These are phyloP conservation scores for Polyodon spathula DNA, from an alignment of 2,113 vertebrate genomes.

Conservation along the genomic window DNA sequence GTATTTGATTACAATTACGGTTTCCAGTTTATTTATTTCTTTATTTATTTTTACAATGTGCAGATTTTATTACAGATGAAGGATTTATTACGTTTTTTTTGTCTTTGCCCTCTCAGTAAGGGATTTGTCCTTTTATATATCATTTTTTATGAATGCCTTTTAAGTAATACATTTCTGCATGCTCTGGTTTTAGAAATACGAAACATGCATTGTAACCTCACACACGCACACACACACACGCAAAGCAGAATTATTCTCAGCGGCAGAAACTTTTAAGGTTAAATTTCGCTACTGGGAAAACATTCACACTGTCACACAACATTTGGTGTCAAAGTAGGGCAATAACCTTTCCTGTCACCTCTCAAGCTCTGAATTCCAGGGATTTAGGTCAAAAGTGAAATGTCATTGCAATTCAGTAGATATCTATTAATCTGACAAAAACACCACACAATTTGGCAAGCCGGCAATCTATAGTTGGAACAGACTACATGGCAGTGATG, in stretches of 20 bases:
- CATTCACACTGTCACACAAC: background rate
- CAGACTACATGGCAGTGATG: no score
- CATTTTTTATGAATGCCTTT: slow-evolving; percentile 50
- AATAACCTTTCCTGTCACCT: background rate
- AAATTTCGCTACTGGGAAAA: background rate
- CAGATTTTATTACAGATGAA: slow-evolving; percentile 54
- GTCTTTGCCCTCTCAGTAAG: slow-evolving; percentile 54
- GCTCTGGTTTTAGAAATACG: slow-evolving; percentile 41
- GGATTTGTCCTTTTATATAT: slow-evolving; percentile 52
- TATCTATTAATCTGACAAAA: no score
- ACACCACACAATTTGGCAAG: no score
- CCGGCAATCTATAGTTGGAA: no score
- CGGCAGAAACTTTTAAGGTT: background rate
- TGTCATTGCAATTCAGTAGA: background rate
- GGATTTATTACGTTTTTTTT: slow-evolving; percentile 42
- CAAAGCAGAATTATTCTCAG: background rate
- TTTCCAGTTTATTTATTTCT: slow-evolving; percentile 21
- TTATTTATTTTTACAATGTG: slow-evolving; percentile 50
- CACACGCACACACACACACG: slow-evolving; percentile 29
- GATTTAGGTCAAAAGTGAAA: background rate
- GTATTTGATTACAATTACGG: slow-evolving; percentile 57
- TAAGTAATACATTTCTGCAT: slow-evolving; percentile 42
- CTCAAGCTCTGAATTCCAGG: background rate
- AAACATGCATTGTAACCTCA: slow-evolving; percentile 19
- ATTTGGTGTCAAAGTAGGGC: background rate